Evolutionary conservation across 2,113 vertebrate genomes (phyloP).

Genomic region (Larimichthys crocea): DNA sequence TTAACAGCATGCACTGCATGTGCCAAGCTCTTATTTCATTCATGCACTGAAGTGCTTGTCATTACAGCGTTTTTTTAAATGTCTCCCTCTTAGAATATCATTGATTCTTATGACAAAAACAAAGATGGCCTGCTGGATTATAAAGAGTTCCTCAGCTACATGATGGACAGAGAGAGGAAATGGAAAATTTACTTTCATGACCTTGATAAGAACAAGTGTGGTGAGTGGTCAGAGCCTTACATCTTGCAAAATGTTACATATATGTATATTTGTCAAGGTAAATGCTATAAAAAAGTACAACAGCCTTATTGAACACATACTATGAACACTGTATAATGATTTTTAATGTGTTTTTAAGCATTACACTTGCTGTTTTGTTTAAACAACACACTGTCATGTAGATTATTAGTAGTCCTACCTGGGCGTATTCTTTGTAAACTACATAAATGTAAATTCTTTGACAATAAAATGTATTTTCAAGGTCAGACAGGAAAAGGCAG

Average conservation of each 20-base stretch:
- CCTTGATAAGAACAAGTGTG: conserved; percentile 83
- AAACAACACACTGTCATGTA: not conserved
- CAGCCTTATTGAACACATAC: not conserved
- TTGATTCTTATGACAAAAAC: conserved; percentile 78
- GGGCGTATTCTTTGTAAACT: not conserved
- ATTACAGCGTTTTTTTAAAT: not conserved
- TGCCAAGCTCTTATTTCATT: not conserved
- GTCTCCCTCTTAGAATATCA: conserved; percentile 64
- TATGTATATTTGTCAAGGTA: not conserved
- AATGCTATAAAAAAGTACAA: not conserved
- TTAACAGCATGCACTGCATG: not conserved
- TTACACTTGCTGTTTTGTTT: not conserved
- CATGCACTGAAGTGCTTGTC: not conserved
- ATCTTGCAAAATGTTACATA: accelerated
- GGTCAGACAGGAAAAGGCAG: conserved; percentile 9
- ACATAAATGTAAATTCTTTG: not conserved
- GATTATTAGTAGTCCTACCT: not conserved
- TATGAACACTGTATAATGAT: not conserved
- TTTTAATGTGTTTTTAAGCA: not conserved
- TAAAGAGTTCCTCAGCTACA: conserved; percentile 81
- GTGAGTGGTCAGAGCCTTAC: conserved; percentile 64
- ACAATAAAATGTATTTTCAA: conserved; percentile 29
- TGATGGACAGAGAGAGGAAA: conserved; percentile 82
- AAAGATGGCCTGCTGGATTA: conserved; percentile 81
- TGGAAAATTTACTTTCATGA: conserved; percentile 84